Evolutionary conservation across 2,113 vertebrate genomes (phyloP), one percentile per base, ranked within the genome.

Genomic region (Mormoops blainvillei): DNA sequence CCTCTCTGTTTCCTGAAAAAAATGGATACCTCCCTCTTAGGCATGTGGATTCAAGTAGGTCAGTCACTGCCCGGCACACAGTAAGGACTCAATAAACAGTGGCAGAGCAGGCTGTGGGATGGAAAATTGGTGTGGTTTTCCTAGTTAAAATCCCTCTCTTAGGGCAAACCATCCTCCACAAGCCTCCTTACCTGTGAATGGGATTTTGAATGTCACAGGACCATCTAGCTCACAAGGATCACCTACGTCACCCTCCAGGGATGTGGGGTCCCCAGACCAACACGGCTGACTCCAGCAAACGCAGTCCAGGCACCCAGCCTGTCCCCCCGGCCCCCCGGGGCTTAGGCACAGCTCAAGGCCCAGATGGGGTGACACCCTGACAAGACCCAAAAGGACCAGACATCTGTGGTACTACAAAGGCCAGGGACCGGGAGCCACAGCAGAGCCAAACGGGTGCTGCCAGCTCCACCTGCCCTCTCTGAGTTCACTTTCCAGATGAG

Each of bases 311-410:
- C 0, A 0, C 58, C 10, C 2, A 52, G 41, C 45, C 26, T 22
- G 1, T 36, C 22, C 26, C 41, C n/a, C 45, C 36, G 13, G 26
- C 26, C 41, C n/a, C 45, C 36, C 13, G 26, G 68, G 43, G 38
- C 22, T 28, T 14, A 45, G 67, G 36, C 81, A 24, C 36, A 48
- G 65, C 70, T 56, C 48, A 1, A 13, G 31, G 65, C 20, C 14
- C 0, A 16, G 48, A 3, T 1, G 4, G 54, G 5, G 15, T 5
- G 8, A 15, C 36, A 38, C 18, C 6, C 33, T 13, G 14, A 41
- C 58, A 31, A 16, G 45, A 41, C 36, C 41, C 67, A 31, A 31
- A 56, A 3, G 1, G 58, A 18, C 67, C 3, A 7, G 2, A 33
- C 2, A 2, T 52, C 82, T 36, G 33, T 5, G 63, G 45, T 19